Conservation (phyloP, 2,797 vertebrate species). For the Bradypodion ventrale region DNA sequence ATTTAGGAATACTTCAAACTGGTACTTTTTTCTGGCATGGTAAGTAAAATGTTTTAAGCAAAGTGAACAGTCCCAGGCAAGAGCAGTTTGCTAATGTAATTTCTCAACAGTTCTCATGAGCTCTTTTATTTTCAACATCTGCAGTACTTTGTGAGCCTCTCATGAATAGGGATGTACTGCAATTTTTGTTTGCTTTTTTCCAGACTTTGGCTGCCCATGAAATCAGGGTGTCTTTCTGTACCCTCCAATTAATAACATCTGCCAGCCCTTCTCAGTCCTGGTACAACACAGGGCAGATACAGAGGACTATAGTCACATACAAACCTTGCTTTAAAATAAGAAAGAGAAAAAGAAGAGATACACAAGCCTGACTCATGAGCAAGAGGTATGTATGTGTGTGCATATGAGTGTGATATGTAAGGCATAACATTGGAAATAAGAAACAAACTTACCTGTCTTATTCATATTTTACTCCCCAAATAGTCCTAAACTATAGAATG, state of each 20-base stretch:
- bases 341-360: not conserved
- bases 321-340: constrained; percentile 6
- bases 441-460: constrained; percentile 31
- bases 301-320: not conserved
- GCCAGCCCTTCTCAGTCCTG: constrained; percentile 10
- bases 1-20: not conserved
- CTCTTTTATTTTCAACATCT: constrained; percentile 9
- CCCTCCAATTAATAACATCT: constrained; percentile 11
- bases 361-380: not conserved
- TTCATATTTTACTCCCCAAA: constrained; percentile 6
- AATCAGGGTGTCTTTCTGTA: constrained; percentile 33
- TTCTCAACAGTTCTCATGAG: not conserved
- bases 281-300: constrained; percentile 14
- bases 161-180: not conserved
- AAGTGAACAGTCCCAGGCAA: not conserved
- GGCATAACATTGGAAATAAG: not conserved
- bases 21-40: not conserved
- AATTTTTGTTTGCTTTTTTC: not conserved
- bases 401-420: not conserved
- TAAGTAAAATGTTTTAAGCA: constrained; percentile 1
- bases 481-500: not conserved
- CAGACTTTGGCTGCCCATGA: not conserved
- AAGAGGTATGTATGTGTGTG: not conserved
- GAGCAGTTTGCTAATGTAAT: not conserved
- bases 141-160: not conserved